A percentile compares a stretch with the other conserved stretches of the same genome.
These are phyloP conservation scores for Heteromyza rotundicornis DNA, from an alignment of 2,888 invertebrate genomes.

Conservation along the genomic window DNA sequence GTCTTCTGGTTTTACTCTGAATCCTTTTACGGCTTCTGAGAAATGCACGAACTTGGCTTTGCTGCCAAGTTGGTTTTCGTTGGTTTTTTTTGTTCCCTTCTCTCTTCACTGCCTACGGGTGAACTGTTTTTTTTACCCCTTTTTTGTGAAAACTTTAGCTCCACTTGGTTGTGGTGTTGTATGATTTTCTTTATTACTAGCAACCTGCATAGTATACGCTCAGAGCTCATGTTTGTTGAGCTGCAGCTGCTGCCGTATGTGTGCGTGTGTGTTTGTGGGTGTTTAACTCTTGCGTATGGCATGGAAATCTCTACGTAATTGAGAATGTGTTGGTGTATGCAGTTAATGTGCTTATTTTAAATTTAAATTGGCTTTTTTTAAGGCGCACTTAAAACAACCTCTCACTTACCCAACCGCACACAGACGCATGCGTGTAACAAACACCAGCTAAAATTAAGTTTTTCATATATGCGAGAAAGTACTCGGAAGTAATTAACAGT, in stretches of 20 bases:
- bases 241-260: not conserved
- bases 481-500: constrained; percentile 44
- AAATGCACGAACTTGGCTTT: not conserved
- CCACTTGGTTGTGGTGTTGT: not conserved
- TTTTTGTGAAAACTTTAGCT: too few species aligned
- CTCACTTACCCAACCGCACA: not conserved
- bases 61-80: too few species aligned
- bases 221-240: not conserved
- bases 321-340: constrained; percentile 37
- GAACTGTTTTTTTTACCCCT: not conserved
- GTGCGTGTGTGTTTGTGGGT: not conserved
- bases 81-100: too few species aligned
- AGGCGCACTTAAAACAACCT: not conserved
- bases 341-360: constrained; percentile 55
- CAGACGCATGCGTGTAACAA: constrained; percentile 17
- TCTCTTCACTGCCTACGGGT: not conserved
- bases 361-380: constrained; percentile 50
- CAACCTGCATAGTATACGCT: not conserved
- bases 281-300: not conserved
- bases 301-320: not conserved
- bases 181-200: not conserved
- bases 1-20: not conserved
- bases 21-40: too few species aligned
- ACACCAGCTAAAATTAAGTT: not conserved
- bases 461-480: constrained; percentile 31